Conservation (phyloP, 2,797 vertebrate genomes). For the Danio jaintianensis region DNA sequence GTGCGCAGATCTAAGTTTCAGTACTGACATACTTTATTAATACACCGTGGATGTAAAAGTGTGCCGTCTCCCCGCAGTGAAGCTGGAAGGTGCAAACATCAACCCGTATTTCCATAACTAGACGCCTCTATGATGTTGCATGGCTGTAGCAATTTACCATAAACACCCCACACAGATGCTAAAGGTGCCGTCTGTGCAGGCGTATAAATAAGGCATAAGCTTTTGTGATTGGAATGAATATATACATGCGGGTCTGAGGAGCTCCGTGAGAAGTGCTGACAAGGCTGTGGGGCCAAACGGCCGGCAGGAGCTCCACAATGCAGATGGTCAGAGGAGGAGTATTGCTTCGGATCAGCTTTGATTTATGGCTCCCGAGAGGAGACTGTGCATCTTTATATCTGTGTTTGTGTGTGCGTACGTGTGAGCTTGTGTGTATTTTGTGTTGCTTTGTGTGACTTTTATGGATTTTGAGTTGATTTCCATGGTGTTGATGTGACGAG, state of each 20-base stretch:
- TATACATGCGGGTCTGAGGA: constrained; percentile 44
- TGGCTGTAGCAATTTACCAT: constrained; percentile 56
- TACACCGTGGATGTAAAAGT: constrained; percentile 54
- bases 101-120: constrained; percentile 53
- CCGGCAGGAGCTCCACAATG: constrained; percentile 28
- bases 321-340: constrained; percentile 49
- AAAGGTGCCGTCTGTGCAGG: constrained; percentile 47
- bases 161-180: constrained; percentile 54
- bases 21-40: constrained; percentile 55
- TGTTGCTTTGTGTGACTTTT: constrained; percentile 33
- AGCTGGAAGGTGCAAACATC: constrained; percentile 42
- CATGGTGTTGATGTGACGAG: constrained; percentile 35
- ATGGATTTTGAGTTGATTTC: constrained; percentile 53
- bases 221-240: constrained; percentile 60
- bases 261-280: constrained; percentile 58
- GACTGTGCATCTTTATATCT: constrained; percentile 15
- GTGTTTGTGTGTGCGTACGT: constrained; percentile 16
- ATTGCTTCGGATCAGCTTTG: constrained; percentile 36
- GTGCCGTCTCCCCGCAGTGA: constrained; percentile 16
- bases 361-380: constrained; percentile 51
- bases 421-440: constrained; percentile 20
- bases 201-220: constrained; percentile 62
- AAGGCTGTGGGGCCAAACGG: constrained; percentile 46
- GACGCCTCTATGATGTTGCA: constrained; percentile 47
- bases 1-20: neutral